These are phyloP conservation scores for Leucophenga montana DNA, from an alignment of 2,888 invertebrate species.

Conservation along the genomic window DNA sequence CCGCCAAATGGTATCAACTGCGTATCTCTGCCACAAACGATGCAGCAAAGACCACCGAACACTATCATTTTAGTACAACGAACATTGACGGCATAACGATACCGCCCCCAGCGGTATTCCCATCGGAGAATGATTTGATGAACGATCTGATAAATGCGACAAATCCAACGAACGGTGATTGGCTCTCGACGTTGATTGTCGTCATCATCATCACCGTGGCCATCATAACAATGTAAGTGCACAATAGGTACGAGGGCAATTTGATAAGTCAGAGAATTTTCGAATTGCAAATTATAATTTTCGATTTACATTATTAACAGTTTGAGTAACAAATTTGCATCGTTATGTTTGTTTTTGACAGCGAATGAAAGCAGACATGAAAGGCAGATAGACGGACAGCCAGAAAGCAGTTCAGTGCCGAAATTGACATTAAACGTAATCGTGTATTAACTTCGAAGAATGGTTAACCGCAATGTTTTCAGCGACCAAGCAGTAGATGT, in stretches of 20 bases:
- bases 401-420: too few relatives aligned
- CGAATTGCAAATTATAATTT: too few relatives aligned
- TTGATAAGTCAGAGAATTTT: too few relatives aligned
- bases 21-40: constrained; percentile 78
- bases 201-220: constrained; percentile 69
- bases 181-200: constrained; percentile 71
- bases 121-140: constrained; percentile 71
- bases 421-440: too few relatives aligned
- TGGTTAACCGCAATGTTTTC: too few relatives aligned
- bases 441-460: too few relatives aligned
- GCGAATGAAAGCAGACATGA: too few relatives aligned
- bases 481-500: too few relatives aligned
- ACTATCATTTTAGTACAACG: constrained; percentile 77
- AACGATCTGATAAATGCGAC: constrained; percentile 71
- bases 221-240: constrained; percentile 70
- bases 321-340: too few relatives aligned
- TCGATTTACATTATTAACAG: too few relatives aligned
- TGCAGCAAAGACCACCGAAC: constrained; percentile 77
- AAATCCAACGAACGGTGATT: constrained; percentile 70
- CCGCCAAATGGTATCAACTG: constrained; percentile 78
- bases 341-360: too few relatives aligned
- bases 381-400: too few relatives aligned
- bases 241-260: background rate
- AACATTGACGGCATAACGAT: constrained; percentile 75
- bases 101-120: constrained; percentile 69